Percentiles rank a stretch among this genome's conserved stretches.
Conservation (phyloP, 64 coral and sea anemone species). For the Hydrozoanthus tunicans region DNA sequence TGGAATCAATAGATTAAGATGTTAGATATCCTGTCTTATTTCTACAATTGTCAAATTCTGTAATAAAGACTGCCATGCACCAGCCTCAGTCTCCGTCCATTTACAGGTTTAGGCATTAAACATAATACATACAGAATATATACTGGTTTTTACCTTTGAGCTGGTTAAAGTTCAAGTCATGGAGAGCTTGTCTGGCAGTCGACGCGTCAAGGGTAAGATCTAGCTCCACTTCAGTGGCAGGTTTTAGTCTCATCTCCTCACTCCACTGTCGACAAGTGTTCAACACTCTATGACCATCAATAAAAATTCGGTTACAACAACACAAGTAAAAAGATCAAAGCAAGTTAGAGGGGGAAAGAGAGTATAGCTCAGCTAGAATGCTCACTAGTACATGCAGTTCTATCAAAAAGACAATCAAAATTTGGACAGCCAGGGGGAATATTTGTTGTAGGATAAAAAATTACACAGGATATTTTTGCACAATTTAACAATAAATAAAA, state of each 20-base stretch:
- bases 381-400: no score
- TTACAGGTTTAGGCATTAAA: background rate
- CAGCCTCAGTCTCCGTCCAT: background rate
- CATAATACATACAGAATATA: background rate
- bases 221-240: conserved; percentile 63
- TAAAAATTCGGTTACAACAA: no score
- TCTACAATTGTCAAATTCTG: no score
- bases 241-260: conserved; percentile 54
- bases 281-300: conserved; percentile 53
- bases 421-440: no score
- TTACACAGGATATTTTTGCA: background rate
- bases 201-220: conserved; percentile 88
- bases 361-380: background rate
- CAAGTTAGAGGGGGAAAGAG: background rate
- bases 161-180: conserved; percentile 90
- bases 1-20: no score
- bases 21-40: no score
- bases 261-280: conserved; percentile 61
- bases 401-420: no score
- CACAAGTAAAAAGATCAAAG: background rate
- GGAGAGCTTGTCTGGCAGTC: conserved; percentile 66
- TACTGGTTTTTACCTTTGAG: conserved; percentile 75
- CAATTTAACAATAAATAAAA: background rate
- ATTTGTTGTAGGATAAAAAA: no score
- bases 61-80: no score